A percentile compares a stretch with the other conserved stretches of the same genome.
Evolutionary conservation across 2,113 vertebrate species (phyloP).

Genomic region (Emydura subglobosa): DNA sequence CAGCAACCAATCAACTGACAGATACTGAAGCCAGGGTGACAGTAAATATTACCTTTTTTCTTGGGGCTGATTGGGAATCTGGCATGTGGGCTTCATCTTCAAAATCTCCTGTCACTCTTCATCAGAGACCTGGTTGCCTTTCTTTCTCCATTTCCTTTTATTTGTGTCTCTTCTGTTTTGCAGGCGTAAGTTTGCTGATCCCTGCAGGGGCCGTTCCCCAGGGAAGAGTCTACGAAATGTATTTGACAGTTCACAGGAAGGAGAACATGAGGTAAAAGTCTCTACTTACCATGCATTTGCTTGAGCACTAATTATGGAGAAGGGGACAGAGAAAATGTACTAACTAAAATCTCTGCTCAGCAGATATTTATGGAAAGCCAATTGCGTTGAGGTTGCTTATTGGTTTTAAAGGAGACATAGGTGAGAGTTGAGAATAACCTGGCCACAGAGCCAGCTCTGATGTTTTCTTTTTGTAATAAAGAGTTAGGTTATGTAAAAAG

Average conservation of each 20-base stretch:
- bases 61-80: background rate
- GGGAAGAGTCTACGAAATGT: slow-evolving; percentile 98
- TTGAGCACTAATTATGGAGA: background rate
- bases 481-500: background rate
- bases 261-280: slow-evolving; percentile 93
- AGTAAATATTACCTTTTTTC: slow-evolving; percentile 6
- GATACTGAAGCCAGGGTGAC: background rate
- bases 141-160: background rate
- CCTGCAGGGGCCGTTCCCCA: slow-evolving; percentile 96
- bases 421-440: background rate
- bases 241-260: slow-evolving; percentile 97
- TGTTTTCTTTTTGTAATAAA: background rate
- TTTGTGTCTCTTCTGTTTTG: slow-evolving; percentile 64
- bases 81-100: background rate
- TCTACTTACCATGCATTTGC: slow-evolving; percentile 12
- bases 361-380: background rate
- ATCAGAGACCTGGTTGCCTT: background rate
- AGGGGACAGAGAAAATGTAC: background rate
- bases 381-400: background rate
- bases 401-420: background rate
- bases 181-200: slow-evolving; percentile 97
- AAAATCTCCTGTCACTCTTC: background rate
- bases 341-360: background rate
- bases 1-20: background rate
- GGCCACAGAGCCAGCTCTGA: background rate